Conservation (phyloP, 2,797 vertebrate genomes). For the Squalus acanthias region DNA sequence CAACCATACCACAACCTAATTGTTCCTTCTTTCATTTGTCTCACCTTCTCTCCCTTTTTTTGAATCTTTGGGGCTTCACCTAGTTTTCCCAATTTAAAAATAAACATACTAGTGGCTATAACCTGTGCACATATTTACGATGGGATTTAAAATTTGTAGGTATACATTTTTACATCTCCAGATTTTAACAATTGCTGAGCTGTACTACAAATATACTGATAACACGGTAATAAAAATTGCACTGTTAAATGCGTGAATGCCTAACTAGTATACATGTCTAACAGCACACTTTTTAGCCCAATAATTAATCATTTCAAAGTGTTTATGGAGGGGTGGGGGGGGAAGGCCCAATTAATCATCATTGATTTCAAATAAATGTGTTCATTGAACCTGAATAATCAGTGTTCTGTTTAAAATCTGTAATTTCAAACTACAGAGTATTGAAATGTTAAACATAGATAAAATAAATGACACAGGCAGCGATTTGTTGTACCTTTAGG, state of each 20-base stretch:
- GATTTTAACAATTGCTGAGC: neutral
- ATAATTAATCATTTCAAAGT: neutral
- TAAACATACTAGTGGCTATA: neutral
- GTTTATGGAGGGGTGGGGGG: neutral
- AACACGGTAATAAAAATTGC: no score
- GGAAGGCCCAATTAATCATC: neutral
- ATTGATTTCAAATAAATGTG: neutral
- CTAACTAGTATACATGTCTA: neutral
- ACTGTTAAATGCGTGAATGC: neutral
- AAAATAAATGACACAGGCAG: neutral
- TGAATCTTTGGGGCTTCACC: neutral
- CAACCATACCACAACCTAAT: neutral
- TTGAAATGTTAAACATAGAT: neutral
- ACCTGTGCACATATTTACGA: neutral
- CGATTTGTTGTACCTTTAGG: neutral
- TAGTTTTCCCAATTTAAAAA: neutral
- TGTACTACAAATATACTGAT: neutral
- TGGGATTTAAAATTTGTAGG: neutral
- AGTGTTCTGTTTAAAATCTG: neutral
- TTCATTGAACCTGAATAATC: neutral
- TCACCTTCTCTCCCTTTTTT: no score
- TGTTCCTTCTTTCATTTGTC: no score
- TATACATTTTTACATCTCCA: neutral
- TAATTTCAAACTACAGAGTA: neutral
- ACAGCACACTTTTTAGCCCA: neutral